A percentile compares a stretch with the other conserved stretches of the same genome.
Conservation (phyloP, 2,113 vertebrate species). For the Corythoichthys haematopterus region DNA sequence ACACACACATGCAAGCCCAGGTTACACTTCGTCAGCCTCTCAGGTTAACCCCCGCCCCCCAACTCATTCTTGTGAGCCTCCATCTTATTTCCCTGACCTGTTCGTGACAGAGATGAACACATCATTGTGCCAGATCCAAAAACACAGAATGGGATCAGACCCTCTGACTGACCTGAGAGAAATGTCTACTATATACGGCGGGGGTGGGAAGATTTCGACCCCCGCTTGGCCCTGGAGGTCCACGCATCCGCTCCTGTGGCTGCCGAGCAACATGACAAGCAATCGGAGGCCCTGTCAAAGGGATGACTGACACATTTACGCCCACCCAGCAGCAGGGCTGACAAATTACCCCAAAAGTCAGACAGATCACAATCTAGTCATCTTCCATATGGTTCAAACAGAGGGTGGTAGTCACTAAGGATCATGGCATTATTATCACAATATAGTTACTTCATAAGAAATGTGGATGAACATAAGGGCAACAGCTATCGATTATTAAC, state of each 20-base stretch:
- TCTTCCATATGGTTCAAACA: slow-evolving; percentile 28
- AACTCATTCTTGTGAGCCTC: slow-evolving; percentile 47
- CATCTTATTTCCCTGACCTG: slow-evolving; percentile 71
- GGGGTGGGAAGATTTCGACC: slow-evolving; percentile 63
- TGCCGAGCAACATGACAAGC: slow-evolving; percentile 63
- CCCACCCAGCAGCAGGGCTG: slow-evolving; percentile 32
- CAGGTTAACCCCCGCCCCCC: slow-evolving; percentile 20
- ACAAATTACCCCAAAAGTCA: slow-evolving; percentile 60
- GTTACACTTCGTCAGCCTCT: slow-evolving; percentile 28
- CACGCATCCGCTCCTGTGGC: slow-evolving; percentile 32
- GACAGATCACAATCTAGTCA: slow-evolving; percentile 35
- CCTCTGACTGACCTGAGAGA: slow-evolving; percentile 66
- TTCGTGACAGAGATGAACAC: slow-evolving; percentile 69
- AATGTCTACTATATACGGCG: slow-evolving; percentile 52
- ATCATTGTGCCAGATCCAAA: slow-evolving; percentile 66
- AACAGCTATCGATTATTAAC: too few species aligned
- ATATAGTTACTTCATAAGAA: background rate
- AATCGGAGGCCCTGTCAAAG: slow-evolving; percentile 57
- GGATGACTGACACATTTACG: slow-evolving; percentile 60
- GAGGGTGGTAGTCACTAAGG: background rate
- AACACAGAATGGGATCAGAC: slow-evolving; percentile 72
- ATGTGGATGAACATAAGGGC: background rate
- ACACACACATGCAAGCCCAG: slow-evolving; percentile 30
- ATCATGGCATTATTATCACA: background rate
- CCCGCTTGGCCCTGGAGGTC: slow-evolving; percentile 41